A percentile compares a stretch with the other conserved stretches of the same genome.
These are phyloP conservation scores for Barnardius zonarius DNA, from an alignment of 2,113 vertebrate species.

Conservation along the genomic window DNA sequence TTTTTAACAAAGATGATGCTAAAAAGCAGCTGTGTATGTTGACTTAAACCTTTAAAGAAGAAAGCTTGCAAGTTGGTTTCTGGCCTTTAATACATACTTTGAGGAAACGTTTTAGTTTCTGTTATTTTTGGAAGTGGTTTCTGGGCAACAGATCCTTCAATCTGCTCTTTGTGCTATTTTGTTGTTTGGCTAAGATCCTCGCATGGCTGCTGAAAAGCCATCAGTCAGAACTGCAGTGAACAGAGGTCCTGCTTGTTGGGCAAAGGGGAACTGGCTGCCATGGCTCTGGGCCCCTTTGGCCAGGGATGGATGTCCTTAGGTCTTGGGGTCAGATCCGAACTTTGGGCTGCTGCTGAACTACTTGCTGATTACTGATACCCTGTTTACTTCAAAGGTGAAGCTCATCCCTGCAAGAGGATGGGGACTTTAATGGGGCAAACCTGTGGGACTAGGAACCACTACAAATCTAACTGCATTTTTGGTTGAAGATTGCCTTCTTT, in stretches of 20 bases:
- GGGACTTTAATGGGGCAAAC: constrained; percentile 60
- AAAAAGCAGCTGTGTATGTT: not conserved
- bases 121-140: not conserved
- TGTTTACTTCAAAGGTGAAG: constrained; percentile 68
- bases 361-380: constrained; percentile 58
- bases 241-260: not conserved
- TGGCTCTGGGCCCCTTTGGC: not conserved
- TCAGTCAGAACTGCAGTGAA: not conserved
- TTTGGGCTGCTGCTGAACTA: constrained; percentile 15
- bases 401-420: constrained; percentile 64
- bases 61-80: not conserved
- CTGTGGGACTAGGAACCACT: constrained; percentile 64
- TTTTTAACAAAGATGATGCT: not conserved
- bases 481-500: constrained; percentile 69
- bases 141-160: not conserved
- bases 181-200: not conserved
- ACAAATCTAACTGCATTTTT: constrained; percentile 61
- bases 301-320: not conserved
- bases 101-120: not conserved
- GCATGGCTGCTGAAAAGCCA: not conserved
- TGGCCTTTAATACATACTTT: not conserved
- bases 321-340: not conserved
- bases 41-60: not conserved
- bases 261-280: not conserved
- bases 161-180: not conserved